phyloP scores from a whole-genome alignment of 2,888 invertebrate genomes.

The Escarpia spicata region DNA sequence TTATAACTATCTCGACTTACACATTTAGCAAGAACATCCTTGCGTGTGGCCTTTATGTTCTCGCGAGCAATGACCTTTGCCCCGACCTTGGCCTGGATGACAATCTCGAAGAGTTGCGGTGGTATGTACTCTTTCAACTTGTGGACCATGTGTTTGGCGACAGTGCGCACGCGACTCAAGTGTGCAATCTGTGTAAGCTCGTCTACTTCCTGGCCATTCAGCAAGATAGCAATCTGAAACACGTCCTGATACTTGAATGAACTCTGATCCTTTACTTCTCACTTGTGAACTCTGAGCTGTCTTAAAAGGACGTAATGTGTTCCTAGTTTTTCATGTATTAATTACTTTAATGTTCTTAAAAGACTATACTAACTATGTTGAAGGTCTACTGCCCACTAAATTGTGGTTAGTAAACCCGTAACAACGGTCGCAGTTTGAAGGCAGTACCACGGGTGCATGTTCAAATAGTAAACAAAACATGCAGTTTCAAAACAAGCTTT shows the following conservation, averaged over 20 bases:
- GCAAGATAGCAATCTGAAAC: slow-evolving; percentile 53
- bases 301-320: no score
- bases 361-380: no score
- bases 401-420: no score
- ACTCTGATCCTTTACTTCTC: not conserved
- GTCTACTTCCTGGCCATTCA: slow-evolving; percentile 84
- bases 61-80: slow-evolving; percentile 85
- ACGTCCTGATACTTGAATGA: not conserved
- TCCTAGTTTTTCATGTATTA: no score
- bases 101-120: slow-evolving; percentile 83
- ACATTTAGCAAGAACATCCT: slow-evolving; percentile 93
- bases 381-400: no score
- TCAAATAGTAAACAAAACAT: no score
- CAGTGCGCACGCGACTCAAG: slow-evolving; percentile 68
- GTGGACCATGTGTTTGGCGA: slow-evolving; percentile 70
- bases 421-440: no score
- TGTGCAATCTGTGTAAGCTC: slow-evolving; percentile 88
- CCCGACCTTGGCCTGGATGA: slow-evolving; percentile 85
- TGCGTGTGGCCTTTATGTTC: slow-evolving; percentile 85
- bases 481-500: no score
- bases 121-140: slow-evolving; percentile 87
- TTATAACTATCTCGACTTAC: slow-evolving; percentile 69
- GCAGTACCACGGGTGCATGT: no score
- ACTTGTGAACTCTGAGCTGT: not conserved
- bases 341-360: no score